phyloP scores from a whole-genome alignment of 2,888 invertebrate species.

The Heterodera filipjevi region DNA sequence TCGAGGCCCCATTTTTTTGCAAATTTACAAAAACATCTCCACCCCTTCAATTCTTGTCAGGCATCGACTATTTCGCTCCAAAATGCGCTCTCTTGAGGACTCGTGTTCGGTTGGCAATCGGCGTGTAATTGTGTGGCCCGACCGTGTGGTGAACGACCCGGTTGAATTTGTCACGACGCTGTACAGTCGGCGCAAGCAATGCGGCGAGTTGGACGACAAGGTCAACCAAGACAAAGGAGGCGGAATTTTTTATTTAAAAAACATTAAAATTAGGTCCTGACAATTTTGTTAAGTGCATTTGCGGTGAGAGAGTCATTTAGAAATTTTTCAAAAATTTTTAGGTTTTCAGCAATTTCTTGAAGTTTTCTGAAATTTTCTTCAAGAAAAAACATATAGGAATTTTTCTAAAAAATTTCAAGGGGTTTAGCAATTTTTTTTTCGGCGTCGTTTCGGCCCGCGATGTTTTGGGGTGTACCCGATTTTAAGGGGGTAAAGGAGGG shows the following conservation, averaged over 20 bases:
- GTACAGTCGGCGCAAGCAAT: neutral
- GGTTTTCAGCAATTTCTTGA: too few species aligned
- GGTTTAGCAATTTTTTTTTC: too few species aligned
- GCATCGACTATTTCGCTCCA: slow-evolving; percentile 8
- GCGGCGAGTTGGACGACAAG: neutral
- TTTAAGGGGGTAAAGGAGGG: too few species aligned
- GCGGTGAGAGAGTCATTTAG: too few species aligned
- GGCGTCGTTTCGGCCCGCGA: too few species aligned
- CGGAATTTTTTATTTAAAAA: neutral
- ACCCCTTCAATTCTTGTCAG: neutral
- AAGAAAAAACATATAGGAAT: too few species aligned
- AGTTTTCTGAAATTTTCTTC: too few species aligned
- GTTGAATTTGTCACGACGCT: slow-evolving; percentile 26
- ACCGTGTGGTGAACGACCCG: slow-evolving; percentile 1
- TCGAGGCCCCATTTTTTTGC: too few species aligned
- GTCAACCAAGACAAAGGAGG: neutral
- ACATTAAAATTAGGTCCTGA: neutral
- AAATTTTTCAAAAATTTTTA: too few species aligned
- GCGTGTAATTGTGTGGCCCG: slow-evolving; percentile 24
- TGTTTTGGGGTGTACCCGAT: too few species aligned
- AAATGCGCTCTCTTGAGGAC: neutral
- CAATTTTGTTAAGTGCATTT: neutral
- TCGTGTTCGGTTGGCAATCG: slow-evolving; percentile 20
- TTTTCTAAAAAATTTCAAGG: too few species aligned
- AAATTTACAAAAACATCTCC: too few species aligned